phyloP scores from a whole-genome alignment of 92 coral and sea anemone genomes.

The Desmophyllum pertusum region DNA sequence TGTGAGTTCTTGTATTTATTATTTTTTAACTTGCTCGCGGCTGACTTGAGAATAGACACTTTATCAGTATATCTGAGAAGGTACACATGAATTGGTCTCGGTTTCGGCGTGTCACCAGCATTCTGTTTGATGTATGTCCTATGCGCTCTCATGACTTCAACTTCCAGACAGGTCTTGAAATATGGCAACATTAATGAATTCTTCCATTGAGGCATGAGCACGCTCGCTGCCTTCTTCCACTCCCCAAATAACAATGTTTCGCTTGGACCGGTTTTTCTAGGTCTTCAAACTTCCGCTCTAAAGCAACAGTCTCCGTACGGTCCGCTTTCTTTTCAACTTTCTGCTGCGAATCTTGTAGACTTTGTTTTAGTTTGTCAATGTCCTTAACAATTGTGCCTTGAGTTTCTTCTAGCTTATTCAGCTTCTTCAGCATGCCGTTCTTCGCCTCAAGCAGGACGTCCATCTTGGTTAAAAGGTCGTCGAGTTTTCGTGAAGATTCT shows the following conservation, averaged over 20 bases:
- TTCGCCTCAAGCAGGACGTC: conserved; percentile 1
- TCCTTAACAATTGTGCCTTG: not conserved
- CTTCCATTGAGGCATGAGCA: no score
- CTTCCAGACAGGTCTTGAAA: conserved; percentile 5
- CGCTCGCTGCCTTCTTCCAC: no score
- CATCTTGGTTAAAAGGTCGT: not conserved
- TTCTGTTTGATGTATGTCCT: not conserved
- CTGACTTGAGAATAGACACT: not conserved
- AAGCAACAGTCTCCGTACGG: not conserved
- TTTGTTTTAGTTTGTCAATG: not conserved
- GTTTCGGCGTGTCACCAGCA: not conserved
- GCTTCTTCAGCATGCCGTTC: not conserved
- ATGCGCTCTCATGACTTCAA: not conserved
- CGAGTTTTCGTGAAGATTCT: not conserved
- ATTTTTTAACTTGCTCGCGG: not conserved
- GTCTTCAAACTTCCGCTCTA: no score
- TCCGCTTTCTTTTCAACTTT: conserved; percentile 13
- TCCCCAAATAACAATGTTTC: no score
- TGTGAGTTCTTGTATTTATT: not conserved
- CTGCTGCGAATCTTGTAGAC: not conserved
- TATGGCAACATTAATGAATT: not conserved
- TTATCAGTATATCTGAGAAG: not conserved
- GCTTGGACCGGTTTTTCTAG: no score
- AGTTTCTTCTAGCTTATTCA: not conserved
- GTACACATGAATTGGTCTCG: not conserved